phyloP scores from a whole-genome alignment of 2,888 invertebrate genomes.

The Gandaritis pyraliata region DNA sequence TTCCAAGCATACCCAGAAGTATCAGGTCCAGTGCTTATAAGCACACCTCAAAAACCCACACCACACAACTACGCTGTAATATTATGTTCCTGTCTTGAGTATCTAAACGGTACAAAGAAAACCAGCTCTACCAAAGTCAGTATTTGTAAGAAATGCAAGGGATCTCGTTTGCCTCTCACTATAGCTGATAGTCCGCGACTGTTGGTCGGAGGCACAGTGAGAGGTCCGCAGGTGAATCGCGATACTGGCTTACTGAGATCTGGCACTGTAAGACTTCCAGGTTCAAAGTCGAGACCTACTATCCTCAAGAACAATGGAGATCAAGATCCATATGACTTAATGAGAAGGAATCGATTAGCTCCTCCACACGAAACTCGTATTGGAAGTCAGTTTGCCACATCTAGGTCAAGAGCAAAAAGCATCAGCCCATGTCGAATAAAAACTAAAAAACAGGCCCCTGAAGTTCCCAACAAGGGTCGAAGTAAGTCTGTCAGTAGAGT shows the following conservation, averaged over 20 bases:
- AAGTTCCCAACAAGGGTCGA: slow-evolving; percentile 68
- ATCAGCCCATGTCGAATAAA: slow-evolving; percentile 84
- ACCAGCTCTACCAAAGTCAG: slow-evolving; percentile 89
- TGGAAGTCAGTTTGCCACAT: slow-evolving; percentile 80
- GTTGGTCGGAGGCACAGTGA: slow-evolving; percentile 86
- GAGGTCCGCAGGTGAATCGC: slow-evolving; percentile 78
- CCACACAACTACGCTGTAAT: slow-evolving; percentile 88
- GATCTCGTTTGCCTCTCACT: slow-evolving; percentile 89
- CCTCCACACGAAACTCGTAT: slow-evolving; percentile 85
- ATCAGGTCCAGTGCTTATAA: slow-evolving; percentile 76
- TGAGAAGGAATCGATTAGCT: slow-evolving; percentile 90
- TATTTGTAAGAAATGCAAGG: slow-evolving; percentile 93
- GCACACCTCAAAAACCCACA: slow-evolving; percentile 82
- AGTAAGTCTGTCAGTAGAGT: slow-evolving; percentile 80
- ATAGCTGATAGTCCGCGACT: slow-evolving; percentile 84
- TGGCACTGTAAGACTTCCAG: slow-evolving; percentile 87
- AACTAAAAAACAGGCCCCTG: slow-evolving; percentile 79
- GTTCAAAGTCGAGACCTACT: slow-evolving; percentile 85
- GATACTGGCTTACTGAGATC: slow-evolving; percentile 81
- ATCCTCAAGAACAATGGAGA: slow-evolving; percentile 86
- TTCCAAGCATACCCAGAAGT: slow-evolving; percentile 79
- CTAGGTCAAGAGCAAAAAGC: slow-evolving; percentile 82
- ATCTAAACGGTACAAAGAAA: slow-evolving; percentile 90
- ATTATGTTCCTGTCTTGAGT: slow-evolving; percentile 92
- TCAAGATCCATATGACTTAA: slow-evolving; percentile 91